Conservation (phyloP, 2,888 invertebrate species). For the Calephelis perditalis region DNA sequence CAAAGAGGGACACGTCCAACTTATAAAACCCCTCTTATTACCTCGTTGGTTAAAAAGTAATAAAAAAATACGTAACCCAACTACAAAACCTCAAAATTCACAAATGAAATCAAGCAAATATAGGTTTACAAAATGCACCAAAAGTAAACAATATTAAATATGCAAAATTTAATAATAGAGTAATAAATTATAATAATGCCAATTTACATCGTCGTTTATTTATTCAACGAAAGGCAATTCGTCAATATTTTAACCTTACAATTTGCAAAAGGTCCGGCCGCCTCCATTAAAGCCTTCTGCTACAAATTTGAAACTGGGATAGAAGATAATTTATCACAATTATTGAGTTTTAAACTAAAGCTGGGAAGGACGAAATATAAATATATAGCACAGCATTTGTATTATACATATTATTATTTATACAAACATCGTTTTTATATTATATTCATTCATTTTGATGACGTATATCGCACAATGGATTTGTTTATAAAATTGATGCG, state of each 20-base stretch:
- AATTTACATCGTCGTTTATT: neutral
- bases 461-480: too few relatives aligned
- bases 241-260: conserved; percentile 38
- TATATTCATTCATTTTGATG: too few relatives aligned
- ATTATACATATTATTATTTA: neutral
- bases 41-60: too few relatives aligned
- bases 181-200: conserved; percentile 8
- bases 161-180: neutral
- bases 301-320: conserved; percentile 50
- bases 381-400: conserved; percentile 27
- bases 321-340: conserved; percentile 70
- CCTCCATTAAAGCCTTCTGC: conserved; percentile 65
- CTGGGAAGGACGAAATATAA: conserved; percentile 22
- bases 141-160: neutral
- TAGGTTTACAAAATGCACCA: too few relatives aligned
- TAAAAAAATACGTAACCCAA: too few relatives aligned
- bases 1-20: too few relatives aligned
- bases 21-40: too few relatives aligned
- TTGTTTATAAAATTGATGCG: too few relatives aligned
- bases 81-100: too few relatives aligned
- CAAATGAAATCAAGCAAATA: too few relatives aligned
- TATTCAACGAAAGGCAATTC: conserved; percentile 22
- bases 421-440: too few relatives aligned
- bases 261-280: conserved; percentile 47
- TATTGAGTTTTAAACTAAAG: conserved; percentile 48